A percentile compares a stretch with the other conserved stretches of the same genome.
phyloP scores from a whole-genome alignment of 2,888 invertebrate genomes.

The Morinoia aosen region DNA sequence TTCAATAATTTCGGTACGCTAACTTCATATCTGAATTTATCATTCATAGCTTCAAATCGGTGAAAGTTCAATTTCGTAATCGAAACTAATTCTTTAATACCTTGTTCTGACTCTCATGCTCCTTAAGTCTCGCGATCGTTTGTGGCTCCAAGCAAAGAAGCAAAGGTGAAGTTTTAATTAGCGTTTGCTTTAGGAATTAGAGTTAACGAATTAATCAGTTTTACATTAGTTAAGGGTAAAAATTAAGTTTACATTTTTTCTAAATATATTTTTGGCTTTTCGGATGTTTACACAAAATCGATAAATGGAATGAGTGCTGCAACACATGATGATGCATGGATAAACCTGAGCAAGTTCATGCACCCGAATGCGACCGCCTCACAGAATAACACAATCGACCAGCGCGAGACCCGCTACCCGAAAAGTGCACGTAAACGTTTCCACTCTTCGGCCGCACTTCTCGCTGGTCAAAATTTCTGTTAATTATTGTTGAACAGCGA shows the following conservation, averaged over 20 bases:
- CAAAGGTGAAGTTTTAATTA: too few relatives aligned
- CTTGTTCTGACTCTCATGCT: too few relatives aligned
- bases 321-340: slow-evolving; percentile 3
- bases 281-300: slow-evolving; percentile 41
- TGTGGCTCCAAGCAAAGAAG: too few relatives aligned
- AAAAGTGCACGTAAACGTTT: background rate
- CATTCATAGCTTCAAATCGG: too few relatives aligned
- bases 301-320: slow-evolving; percentile 41
- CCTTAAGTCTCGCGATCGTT: too few relatives aligned
- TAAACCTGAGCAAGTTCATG: background rate
- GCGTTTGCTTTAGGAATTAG: too few relatives aligned
- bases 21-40: too few relatives aligned
- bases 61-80: too few relatives aligned
- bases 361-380: background rate
- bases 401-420: background rate
- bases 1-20: too few relatives aligned
- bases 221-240: background rate
- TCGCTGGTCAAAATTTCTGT: background rate
- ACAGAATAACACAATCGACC: background rate
- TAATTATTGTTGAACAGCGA: background rate
- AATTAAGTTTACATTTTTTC: background rate
- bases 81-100: too few relatives aligned
- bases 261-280: slow-evolving; percentile 53
- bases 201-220: background rate
- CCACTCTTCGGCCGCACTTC: background rate